Evolutionary conservation across 2,113 vertebrate species (phyloP), one percentile per base, ranked within the genome.

Genomic region (Silurus meridionalis): DNA sequence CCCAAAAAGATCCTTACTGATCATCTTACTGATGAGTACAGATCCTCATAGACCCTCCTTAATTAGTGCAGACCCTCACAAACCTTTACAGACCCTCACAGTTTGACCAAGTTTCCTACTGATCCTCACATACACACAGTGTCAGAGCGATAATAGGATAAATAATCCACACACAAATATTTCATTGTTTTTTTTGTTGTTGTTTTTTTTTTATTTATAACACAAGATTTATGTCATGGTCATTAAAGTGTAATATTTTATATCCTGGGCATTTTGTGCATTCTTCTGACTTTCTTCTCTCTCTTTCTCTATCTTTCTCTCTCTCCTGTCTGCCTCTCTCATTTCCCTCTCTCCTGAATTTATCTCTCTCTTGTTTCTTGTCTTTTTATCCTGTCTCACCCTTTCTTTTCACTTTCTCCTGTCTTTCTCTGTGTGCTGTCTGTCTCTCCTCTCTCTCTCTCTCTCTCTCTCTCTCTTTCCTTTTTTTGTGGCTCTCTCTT

Each of bases 271-370:
- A 48, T 72, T 72, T 19, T 46, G 46, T 8, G 48, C 0, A 21
- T 14, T 72, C 37, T 72, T 37, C 37, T 37, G 37, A 37, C 37
- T 37, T 3, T 37, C 37, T 37, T 37, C 37, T 37, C 37, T 37
- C 19, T 61, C 60, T 61, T 19, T 37, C 61, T 37, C 17, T 48
- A 0, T 9, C 17, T 37, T 3, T 37, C 74, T 37, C 37, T 37
- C 37, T 37, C 25, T 13, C 13, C 8, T 57, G 55, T 57, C 8
- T 57, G 55, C 52, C 2, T 21, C 17, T 75, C 0, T n/a, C 6
- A 37, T 89, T 93, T 89, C 87, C 2, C 2, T 37, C 37, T 37
- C 37, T 37, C 37, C 37, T 37, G 37, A 37, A 2, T 37, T 37
- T 37, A 37, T 37, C 37, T 37, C 37, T 37, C 37, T 37, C 37